Conservation (phyloP, 1,140 invertebrate species). For the Homalodisca vitripennis region DNA sequence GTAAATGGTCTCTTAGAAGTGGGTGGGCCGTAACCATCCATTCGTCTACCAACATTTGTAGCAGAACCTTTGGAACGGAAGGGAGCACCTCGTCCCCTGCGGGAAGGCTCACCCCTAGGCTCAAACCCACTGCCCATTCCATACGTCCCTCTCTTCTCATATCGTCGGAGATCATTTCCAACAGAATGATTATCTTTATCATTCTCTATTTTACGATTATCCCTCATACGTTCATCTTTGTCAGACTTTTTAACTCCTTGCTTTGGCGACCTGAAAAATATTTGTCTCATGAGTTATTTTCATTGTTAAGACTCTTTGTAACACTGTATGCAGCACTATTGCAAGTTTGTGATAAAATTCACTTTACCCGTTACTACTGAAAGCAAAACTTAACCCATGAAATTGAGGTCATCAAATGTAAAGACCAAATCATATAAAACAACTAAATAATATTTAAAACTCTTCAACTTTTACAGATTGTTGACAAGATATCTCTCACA, state of each 20-base stretch:
- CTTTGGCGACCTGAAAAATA: slow-evolving; percentile 41
- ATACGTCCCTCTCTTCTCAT: slow-evolving; percentile 26
- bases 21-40: slow-evolving; percentile 34
- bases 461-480: no score
- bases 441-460: no score
- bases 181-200: slow-evolving; percentile 26
- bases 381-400: no score
- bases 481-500: no score
- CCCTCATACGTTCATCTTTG: slow-evolving; percentile 59
- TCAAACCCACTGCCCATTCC: slow-evolving; percentile 29
- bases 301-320: no score
- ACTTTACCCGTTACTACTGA: no score
- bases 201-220: slow-evolving; percentile 39
- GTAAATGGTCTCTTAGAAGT: slow-evolving; percentile 31
- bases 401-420: no score
- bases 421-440: no score
- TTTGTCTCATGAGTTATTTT: no score
- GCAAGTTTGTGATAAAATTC: no score
- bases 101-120: slow-evolving; percentile 31
- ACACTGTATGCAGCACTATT: no score
- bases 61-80: slow-evolving; percentile 10
- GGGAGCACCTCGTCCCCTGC: slow-evolving; percentile 19
- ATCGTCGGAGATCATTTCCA: neutral
- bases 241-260: slow-evolving; percentile 50
- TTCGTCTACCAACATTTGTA: slow-evolving; percentile 36